Percentiles rank a stretch among this genome's conserved stretches.
Evolutionary conservation across 2,888 invertebrate genomes (phyloP).

Genomic region (Cantharis flavilabris): DNA sequence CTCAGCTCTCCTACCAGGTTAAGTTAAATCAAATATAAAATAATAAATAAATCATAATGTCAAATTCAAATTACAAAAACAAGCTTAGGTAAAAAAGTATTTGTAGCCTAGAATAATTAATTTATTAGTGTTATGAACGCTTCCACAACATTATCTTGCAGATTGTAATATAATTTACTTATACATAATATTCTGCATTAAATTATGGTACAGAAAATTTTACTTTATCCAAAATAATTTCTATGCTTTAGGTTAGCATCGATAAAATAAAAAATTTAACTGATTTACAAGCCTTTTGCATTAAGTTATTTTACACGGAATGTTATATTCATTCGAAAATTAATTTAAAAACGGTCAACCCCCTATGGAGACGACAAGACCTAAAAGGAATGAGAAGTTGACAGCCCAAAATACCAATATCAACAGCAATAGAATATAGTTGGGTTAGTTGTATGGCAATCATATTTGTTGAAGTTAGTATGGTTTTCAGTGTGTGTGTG

Average conservation of each 20-base stretch:
- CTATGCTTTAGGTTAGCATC: not conserved
- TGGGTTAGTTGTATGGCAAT: not conserved
- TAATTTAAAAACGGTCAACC: conserved; percentile 22
- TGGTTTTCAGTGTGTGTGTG: not conserved
- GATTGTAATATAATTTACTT: not conserved
- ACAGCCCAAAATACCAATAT: conserved; percentile 3
- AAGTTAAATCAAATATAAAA: not conserved
- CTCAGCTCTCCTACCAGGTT: not conserved
- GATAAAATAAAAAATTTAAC: not conserved
- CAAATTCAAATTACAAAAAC: not conserved
- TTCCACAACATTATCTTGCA: not conserved
- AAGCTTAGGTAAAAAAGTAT: not conserved
- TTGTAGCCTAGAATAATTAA: not conserved
- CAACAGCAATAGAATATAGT: conserved; percentile 10
- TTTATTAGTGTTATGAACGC: not conserved
- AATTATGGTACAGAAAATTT: not conserved
- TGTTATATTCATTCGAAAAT: conserved; percentile 11
- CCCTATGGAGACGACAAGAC: conserved; percentile 13
- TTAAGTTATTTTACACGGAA: not conserved
- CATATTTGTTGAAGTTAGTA: not conserved
- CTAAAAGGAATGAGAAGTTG: conserved; percentile 6
- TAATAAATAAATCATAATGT: not conserved
- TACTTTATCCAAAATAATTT: not conserved
- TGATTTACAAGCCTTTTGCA: not conserved
- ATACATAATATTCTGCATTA: not conserved